Base-by-base conservation (phyloP, 2,888 invertebrate species). In the Neuroscelio doddi region DNA sequence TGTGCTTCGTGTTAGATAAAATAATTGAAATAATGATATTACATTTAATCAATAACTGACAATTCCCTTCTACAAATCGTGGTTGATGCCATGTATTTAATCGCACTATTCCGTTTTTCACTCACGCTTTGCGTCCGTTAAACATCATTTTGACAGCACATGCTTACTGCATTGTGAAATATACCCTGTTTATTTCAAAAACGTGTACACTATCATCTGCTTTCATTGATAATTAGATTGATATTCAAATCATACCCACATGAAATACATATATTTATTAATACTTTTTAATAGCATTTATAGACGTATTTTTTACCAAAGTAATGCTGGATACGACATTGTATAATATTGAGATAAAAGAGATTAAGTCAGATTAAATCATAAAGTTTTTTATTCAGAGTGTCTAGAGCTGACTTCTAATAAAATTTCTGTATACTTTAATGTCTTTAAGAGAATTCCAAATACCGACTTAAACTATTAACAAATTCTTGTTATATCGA, bases 121-220 rank as follows among this genome's bases (percentile, higher is more conserved):
- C 7, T 42, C 44, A 44, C 44, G 44, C 44, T 44, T 44, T 44
- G 15, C 44, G 44, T 10, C 29, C 29, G 27, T 42, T 26, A 17
- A 26, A 14, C 10, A 14, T 14, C 29, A 14, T 44, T 27, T 29
- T 9, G 29, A 14, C 16, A 44, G 44, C 44, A 44, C 44, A 44
- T 29, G 44, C 44, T 44, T 44, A 24, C 12, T 42, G 42, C 42
- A 29, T 29, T 29, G 44, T 29, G 44, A 29, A 15, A 29, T 27
- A 10, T 44, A 27, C 27, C 44, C 16, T 27, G 21, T 26, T 42
- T 42, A 7, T 26, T 42, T 8, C 21, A 14, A 27, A 44, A 26
- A 26, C 29, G 29, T 29, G 29, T 29, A 32, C 32, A 12, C 32
- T 32, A 32, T 12, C 32, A 12, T 32, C 32, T 32, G 10, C 32